Evolutionary conservation across 2,797 vertebrate species (phyloP).

Genomic region (Leptatherina wallacei): DNA sequence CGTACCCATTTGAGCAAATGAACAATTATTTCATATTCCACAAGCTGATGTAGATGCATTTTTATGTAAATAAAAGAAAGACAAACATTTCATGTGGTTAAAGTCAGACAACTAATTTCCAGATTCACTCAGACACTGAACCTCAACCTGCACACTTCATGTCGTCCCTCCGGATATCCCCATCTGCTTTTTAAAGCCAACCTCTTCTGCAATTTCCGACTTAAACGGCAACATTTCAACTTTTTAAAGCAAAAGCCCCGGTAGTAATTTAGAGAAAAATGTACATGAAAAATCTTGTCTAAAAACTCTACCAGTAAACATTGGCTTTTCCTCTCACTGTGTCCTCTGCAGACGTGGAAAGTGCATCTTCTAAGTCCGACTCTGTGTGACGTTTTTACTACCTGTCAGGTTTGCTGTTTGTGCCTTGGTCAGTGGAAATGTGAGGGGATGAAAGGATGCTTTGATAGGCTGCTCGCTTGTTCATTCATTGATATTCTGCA

Average conservation of each 20-base stretch:
- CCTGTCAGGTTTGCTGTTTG: slow-evolving; percentile 41
- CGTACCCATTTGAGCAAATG: not conserved
- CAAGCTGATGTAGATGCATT: not conserved
- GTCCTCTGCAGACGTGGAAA: slow-evolving; percentile 9
- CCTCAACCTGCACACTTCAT: slow-evolving; percentile 11
- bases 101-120: not conserved
- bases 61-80: too few species aligned
- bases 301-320: slow-evolving; percentile 2
- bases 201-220: slow-evolving; percentile 26
- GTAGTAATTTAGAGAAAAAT: slow-evolving; percentile 13
- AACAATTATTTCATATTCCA: not conserved
- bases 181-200: slow-evolving; percentile 18
- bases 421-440: slow-evolving; percentile 56
- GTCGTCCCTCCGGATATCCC: slow-evolving; percentile 20
- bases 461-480: slow-evolving; percentile 66
- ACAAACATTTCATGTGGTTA: not conserved
- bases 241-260: not conserved
- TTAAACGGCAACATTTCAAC: slow-evolving; percentile 18
- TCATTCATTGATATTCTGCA: slow-evolving; percentile 80
- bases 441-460: slow-evolving; percentile 70
- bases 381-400: slow-evolving; percentile 32
- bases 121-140: too few species aligned
- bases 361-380: slow-evolving; percentile 30
- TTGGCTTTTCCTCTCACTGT: not conserved
- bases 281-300: not conserved